A percentile compares a stretch with the other conserved stretches of the same genome.
phyloP scores from a whole-genome alignment of 2,113 vertebrate genomes.

The Megaceryle torquata region DNA sequence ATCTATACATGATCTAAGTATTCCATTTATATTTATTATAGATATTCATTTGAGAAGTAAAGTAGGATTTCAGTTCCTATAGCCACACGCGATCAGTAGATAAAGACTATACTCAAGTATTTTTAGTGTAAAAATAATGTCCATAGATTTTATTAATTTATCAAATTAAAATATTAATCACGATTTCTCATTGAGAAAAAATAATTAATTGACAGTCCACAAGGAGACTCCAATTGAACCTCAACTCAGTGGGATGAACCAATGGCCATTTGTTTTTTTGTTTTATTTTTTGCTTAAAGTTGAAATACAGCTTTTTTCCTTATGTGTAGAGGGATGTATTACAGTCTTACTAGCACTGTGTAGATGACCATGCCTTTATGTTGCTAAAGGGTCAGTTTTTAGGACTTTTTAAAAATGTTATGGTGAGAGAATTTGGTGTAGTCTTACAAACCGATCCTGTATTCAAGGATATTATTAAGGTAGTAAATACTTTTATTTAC shows the following conservation, averaged over 20 bases:
- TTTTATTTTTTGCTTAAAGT: neutral
- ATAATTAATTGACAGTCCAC: neutral
- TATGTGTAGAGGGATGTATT: neutral
- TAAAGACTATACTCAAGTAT: neutral
- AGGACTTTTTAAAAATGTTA: neutral
- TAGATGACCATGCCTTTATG: neutral
- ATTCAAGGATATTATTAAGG: neutral
- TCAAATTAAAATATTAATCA: neutral
- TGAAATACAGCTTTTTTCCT: neutral
- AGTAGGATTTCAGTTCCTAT: neutral
- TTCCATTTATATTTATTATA: neutral
- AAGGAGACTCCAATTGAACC: neutral
- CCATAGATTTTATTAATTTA: neutral
- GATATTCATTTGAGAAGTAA: neutral
- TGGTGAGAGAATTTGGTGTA: neutral
- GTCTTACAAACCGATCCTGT: neutral
- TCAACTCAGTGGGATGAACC: neutral
- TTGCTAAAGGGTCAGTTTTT: neutral
- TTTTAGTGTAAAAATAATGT: neutral
- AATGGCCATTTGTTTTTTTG: neutral
- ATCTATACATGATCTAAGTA: neutral
- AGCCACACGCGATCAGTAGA: neutral
- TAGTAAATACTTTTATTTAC: neutral
- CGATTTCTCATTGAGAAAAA: neutral
- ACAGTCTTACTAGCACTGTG: neutral